phyloP scores from a whole-genome alignment of 2,888 invertebrate genomes.

The Agrochola macilenta region DNA sequence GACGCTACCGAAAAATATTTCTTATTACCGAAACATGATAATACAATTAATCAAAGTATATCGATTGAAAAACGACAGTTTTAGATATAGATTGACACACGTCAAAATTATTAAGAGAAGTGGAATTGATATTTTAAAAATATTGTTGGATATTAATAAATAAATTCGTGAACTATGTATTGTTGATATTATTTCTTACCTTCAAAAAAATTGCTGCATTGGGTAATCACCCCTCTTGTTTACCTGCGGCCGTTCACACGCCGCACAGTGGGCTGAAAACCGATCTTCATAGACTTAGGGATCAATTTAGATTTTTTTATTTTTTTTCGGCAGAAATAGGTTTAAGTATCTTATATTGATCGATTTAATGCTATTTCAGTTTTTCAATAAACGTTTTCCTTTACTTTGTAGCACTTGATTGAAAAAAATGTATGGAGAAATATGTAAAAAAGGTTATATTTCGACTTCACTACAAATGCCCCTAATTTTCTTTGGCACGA shows the following conservation, averaged over 20 bases:
- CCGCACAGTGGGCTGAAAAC: no score
- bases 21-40: constrained; percentile 6
- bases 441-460: no score
- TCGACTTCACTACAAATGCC: no score
- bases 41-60: constrained; percentile 39
- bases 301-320: no score
- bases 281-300: no score
- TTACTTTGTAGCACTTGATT: no score
- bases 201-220: neutral
- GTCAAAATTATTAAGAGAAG: constrained; percentile 57
- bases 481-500: no score
- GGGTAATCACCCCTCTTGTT: neutral
- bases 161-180: constrained; percentile 55
- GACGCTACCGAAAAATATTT: constrained; percentile 9
- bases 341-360: no score
- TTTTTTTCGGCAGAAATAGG: no score
- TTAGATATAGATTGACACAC: constrained; percentile 27
- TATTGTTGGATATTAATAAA: constrained; percentile 63
- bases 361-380: no score
- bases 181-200: constrained; percentile 31
- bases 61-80: constrained; percentile 21
- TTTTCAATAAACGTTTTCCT: no score
- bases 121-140: constrained; percentile 68
- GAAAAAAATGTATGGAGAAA: no score
- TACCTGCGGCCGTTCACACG: neutral